Conservation (phyloP, 23 tunicate genomes). For the Botrylloides violaceus region DNA sequence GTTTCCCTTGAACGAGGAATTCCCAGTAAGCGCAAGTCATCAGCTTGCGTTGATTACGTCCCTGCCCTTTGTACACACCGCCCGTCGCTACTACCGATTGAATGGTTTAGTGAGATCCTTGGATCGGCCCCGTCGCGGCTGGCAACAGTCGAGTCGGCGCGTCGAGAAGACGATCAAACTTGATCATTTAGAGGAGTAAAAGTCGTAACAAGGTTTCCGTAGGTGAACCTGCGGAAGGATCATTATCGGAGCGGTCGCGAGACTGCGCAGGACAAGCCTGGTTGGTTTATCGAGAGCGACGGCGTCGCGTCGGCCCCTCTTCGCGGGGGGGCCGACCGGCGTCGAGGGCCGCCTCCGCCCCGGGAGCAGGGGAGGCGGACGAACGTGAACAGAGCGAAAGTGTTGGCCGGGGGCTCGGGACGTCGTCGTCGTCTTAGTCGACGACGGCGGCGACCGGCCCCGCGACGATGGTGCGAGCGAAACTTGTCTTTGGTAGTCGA, state of each 20-base stretch:
- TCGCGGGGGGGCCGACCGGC: background rate
- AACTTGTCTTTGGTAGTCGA: no score
- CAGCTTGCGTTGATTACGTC: no score
- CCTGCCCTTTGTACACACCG: slow-evolving; percentile 88
- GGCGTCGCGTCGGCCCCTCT: background rate
- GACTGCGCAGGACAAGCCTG: background rate
- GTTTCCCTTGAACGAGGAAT: no score
- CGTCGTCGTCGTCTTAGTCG: background rate
- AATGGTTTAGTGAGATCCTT: no score
- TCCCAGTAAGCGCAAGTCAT: no score
- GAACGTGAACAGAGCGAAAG: no score
- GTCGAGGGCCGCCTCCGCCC: background rate
- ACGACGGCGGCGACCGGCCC: background rate
- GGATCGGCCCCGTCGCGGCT: no score
- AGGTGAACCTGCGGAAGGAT: slow-evolving; percentile 2
- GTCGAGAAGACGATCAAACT: no score
- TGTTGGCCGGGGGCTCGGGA: background rate
- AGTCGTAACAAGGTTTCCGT: background rate
- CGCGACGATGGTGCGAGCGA: no score
- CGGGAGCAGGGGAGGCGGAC: background rate
- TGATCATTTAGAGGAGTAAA: background rate
- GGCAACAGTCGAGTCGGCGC: no score
- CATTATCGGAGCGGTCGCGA: background rate
- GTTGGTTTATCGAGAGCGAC: no score
- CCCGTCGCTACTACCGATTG: slow-evolving; percentile 76